phyloP scores from a whole-genome alignment of 2,888 invertebrate genomes.

The Tyria jacobaeae region DNA sequence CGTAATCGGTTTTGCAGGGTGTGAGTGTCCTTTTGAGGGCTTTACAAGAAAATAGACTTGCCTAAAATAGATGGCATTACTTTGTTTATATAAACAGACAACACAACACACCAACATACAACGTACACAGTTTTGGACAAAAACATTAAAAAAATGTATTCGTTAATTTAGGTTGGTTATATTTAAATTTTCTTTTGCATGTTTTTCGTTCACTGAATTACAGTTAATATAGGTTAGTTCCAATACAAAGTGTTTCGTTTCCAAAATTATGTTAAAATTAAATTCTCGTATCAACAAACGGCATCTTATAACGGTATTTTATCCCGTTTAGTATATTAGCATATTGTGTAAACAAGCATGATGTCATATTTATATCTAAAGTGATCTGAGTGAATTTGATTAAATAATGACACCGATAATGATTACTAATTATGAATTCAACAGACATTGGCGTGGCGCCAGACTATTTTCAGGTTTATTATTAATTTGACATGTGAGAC shows the following conservation, averaged over 20 bases:
- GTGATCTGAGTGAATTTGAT: too few relatives aligned
- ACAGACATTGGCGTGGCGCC: neutral
- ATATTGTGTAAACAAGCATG: conserved; percentile 13
- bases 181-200: too few relatives aligned
- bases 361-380: conserved; percentile 4
- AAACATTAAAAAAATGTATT: too few relatives aligned
- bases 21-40: too few relatives aligned
- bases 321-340: neutral
- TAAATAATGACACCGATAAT: neutral
- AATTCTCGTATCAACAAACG: neutral
- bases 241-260: neutral
- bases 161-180: too few relatives aligned
- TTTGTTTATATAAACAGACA: too few relatives aligned
- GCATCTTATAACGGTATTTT: conserved; percentile 5
- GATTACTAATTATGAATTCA: neutral
- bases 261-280: neutral
- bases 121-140: too few relatives aligned
- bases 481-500: neutral
- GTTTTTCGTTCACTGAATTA: too few relatives aligned
- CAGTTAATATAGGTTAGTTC: neutral
- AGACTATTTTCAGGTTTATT: neutral
- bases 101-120: too few relatives aligned
- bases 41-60: neutral
- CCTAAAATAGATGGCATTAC: too few relatives aligned
- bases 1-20: too few relatives aligned